A percentile compares a stretch with the other conserved stretches of the same genome.
These are phyloP conservation scores for Tubulanus polymorphus DNA, from an alignment of 2,888 invertebrate genomes.

Conservation along the genomic window DNA sequence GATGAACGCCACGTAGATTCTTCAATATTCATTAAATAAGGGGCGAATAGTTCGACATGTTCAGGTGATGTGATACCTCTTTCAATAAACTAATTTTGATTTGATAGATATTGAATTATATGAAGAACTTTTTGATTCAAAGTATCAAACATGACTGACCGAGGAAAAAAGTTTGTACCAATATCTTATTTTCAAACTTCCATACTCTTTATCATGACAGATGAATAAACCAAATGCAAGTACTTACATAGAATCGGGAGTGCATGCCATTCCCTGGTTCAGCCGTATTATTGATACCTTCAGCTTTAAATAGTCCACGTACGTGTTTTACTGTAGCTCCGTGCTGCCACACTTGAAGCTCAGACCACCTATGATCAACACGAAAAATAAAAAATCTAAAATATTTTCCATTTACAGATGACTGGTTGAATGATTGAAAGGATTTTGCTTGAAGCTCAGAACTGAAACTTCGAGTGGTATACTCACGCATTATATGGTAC, in stretches of 20 bases:
- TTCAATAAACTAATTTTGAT: too few species aligned
- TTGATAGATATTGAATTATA: too few species aligned
- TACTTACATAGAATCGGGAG: slow-evolving; percentile 79
- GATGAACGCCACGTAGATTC: too few species aligned
- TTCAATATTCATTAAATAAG: too few species aligned
- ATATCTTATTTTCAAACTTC: background rate
- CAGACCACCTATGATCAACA: slow-evolving; percentile 60
- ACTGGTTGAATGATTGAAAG: too few species aligned
- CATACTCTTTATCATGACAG: background rate
- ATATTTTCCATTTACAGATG: too few species aligned
- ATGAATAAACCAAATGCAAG: background rate
- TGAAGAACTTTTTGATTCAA: too few species aligned
- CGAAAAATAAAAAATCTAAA: slow-evolving; percentile 9
- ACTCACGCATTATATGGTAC: slow-evolving; percentile 56
- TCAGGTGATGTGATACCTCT: too few species aligned
- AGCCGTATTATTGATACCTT: slow-evolving; percentile 77
- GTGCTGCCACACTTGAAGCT: slow-evolving; percentile 67
- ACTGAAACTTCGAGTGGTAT: too few species aligned
- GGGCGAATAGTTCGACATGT: too few species aligned
- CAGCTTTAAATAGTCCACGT: slow-evolving; percentile 71
- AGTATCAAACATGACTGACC: background rate
- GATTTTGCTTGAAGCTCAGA: too few species aligned
- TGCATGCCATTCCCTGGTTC: slow-evolving; percentile 80
- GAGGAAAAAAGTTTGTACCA: background rate
- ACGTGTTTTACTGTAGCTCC: slow-evolving; percentile 72